A percentile compares a stretch with the other conserved stretches of the same genome.
Evolutionary conservation across 2,888 invertebrate species (phyloP).

Genomic region (Calliphora vomitoria): DNA sequence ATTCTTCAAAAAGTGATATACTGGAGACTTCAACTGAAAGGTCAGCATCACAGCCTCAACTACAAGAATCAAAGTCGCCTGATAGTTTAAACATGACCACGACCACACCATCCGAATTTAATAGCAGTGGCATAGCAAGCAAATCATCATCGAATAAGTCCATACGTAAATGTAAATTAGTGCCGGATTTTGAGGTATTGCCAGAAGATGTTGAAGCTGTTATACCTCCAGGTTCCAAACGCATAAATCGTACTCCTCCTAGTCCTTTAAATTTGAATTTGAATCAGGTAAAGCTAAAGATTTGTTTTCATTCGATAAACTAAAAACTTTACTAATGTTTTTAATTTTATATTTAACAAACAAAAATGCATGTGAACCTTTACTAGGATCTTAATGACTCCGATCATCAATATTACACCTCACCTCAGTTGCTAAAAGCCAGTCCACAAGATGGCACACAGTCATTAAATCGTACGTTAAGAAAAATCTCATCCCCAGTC

Average conservation of each 20-base stretch:
- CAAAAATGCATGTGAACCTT: not conserved
- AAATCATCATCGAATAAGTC: slow-evolving; percentile 81
- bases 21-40: slow-evolving; percentile 58
- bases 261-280: slow-evolving; percentile 82
- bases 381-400: slow-evolving; percentile 79
- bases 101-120: slow-evolving; percentile 30
- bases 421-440: slow-evolving; percentile 82
- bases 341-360: not conserved
- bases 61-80: slow-evolving; percentile 73
- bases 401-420: slow-evolving; percentile 82
- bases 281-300: slow-evolving; percentile 78
- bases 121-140: slow-evolving; percentile 53
- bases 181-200: slow-evolving; percentile 83
- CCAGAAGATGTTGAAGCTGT: slow-evolving; percentile 83
- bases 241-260: slow-evolving; percentile 81
- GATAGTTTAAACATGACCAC: slow-evolving; percentile 67
- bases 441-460: slow-evolving; percentile 80
- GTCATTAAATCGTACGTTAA: slow-evolving; percentile 85
- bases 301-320: too few relatives aligned
- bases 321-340: not conserved
- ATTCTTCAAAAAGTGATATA: slow-evolving; percentile 83
- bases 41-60: slow-evolving; percentile 41
- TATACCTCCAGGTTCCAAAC: slow-evolving; percentile 78
- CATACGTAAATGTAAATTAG: slow-evolving; percentile 79
- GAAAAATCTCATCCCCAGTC: slow-evolving; percentile 86